These are phyloP conservation scores for Smutsia temminckii DNA, from an alignment of 2,797 vertebrate species.

Conservation along the genomic window DNA sequence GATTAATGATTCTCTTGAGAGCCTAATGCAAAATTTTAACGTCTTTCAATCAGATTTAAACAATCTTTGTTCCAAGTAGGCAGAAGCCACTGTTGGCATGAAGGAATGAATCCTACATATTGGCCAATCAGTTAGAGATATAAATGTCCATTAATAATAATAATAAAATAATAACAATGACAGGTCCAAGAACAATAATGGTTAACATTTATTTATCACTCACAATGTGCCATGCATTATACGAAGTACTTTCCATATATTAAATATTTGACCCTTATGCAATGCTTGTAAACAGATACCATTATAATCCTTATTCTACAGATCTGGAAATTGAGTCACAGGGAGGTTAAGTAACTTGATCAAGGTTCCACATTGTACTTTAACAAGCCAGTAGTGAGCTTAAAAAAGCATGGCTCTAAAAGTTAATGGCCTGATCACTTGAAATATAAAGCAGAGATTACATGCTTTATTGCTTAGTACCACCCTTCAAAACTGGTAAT, in stretches of 20 bases:
- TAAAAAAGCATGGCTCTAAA: background rate
- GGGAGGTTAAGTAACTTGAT: background rate
- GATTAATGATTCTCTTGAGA: background rate
- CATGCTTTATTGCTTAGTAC: background rate
- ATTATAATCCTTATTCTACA: background rate
- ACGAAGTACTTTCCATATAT: background rate
- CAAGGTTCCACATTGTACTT: background rate
- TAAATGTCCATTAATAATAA: background rate
- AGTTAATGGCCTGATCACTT: background rate
- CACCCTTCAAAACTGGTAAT: background rate
- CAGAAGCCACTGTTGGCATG: background rate
- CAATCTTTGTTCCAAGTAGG: background rate
- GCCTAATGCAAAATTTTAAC: background rate
- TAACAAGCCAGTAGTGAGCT: background rate
- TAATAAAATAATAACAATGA: background rate
- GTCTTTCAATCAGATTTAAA: slow-evolving; percentile 32
- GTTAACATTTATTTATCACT: background rate
- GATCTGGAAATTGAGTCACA: background rate
- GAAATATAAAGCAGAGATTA: background rate
- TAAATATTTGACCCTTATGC: background rate
- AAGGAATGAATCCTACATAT: background rate
- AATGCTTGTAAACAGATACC: background rate
- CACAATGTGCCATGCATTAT: background rate
- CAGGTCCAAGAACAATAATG: background rate
- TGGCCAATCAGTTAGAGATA: background rate